phyloP scores from a whole-genome alignment of 1,140 invertebrate species.

The Drosophila repleta region DNA sequence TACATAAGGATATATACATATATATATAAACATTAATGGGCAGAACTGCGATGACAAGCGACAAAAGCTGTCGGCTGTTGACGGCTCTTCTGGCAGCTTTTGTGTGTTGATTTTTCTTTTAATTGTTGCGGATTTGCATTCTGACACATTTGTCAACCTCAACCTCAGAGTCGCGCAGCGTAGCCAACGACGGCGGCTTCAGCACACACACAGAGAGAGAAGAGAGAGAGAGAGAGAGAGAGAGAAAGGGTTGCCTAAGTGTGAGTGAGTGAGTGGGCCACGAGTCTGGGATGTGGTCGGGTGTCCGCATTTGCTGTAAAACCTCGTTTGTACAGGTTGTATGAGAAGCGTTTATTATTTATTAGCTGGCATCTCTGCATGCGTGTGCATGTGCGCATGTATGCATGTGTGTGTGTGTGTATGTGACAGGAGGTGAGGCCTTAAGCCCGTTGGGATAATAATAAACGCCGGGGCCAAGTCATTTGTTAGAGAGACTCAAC shows the following conservation, averaged over 20 bases:
- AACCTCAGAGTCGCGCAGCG: slow-evolving; percentile 60
- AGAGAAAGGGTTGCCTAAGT: slow-evolving; percentile 41
- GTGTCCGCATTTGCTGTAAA: slow-evolving; percentile 32
- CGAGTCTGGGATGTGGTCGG: slow-evolving; percentile 13
- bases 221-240: too few relatives aligned
- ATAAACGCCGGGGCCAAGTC: slow-evolving; percentile 70
- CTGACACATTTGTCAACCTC: slow-evolving; percentile 84
- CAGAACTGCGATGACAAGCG: slow-evolving; percentile 64
- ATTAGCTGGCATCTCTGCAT: slow-evolving; percentile 58
- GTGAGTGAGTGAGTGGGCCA: not conserved
- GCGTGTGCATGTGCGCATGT: not conserved
- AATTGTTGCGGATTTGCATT: slow-evolving; percentile 84
- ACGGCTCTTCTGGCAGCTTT: slow-evolving; percentile 54
- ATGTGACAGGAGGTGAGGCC: slow-evolving; percentile 54
- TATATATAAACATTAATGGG: slow-evolving; percentile 41
- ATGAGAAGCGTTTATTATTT: slow-evolving; percentile 71
- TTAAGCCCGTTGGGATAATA: slow-evolving; percentile 76
- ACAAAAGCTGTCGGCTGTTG: slow-evolving; percentile 51
- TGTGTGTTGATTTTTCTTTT: slow-evolving; percentile 83
- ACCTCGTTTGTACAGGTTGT: slow-evolving; percentile 47
- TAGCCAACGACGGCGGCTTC: slow-evolving; percentile 26
- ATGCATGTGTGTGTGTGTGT: slow-evolving; percentile 15
- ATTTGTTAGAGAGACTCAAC: slow-evolving; percentile 62
- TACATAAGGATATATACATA: not conserved
- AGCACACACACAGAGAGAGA: slow-evolving; percentile 10